Percentiles rank a stretch among this genome's conserved stretches.
These are phyloP conservation scores for Eublepharis macularius DNA, from an alignment of 2,113 vertebrate genomes.

Conservation along the genomic window DNA sequence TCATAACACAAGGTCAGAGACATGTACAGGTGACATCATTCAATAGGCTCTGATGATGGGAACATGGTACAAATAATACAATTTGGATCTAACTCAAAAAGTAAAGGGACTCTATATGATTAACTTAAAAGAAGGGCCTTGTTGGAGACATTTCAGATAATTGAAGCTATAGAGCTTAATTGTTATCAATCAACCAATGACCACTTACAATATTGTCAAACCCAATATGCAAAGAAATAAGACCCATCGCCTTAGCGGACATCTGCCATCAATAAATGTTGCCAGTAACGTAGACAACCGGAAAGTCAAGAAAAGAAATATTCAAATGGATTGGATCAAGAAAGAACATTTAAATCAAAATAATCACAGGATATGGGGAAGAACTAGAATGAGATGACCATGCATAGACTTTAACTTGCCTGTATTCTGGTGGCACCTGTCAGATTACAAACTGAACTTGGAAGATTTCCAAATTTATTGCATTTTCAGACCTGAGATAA, in stretches of 20 bases:
- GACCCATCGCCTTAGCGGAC: neutral
- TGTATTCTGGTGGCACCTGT: neutral
- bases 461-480: neutral
- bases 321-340: neutral
- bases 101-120: neutral
- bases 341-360: neutral
- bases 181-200: neutral
- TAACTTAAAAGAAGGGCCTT: neutral
- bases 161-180: slow-evolving; percentile 17
- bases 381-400: neutral
- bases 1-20: slow-evolving; percentile 21
- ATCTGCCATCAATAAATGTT: neutral
- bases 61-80: slow-evolving; percentile 9
- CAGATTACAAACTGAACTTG: neutral
- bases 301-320: neutral
- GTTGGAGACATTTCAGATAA: slow-evolving; percentile 8
- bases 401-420: neutral
- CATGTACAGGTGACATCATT: neutral
- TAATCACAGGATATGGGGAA: too few species aligned
- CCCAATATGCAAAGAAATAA: neutral
- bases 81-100: slow-evolving; percentile 4
- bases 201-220: neutral
- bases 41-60: neutral
- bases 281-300: neutral
- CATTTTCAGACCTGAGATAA: neutral